A percentile compares a stretch with the other conserved stretches of the same genome.
These are phyloP conservation scores for Rhagium mordax DNA, from an alignment of 2,888 invertebrate genomes.

Conservation along the genomic window DNA sequence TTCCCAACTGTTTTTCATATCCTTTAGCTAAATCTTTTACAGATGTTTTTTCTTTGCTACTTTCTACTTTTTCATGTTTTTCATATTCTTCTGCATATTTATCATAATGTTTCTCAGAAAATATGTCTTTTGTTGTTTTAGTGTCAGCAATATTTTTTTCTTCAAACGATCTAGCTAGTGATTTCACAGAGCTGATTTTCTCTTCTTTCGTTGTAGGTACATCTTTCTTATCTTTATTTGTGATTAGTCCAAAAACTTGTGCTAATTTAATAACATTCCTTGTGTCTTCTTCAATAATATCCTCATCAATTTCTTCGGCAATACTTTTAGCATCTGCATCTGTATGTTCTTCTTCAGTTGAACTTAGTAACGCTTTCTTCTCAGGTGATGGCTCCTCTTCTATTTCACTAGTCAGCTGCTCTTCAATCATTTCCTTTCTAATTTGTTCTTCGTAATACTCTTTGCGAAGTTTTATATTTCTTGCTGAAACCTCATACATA, in stretches of 20 bases:
- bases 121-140: neutral
- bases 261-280: slow-evolving; percentile 39
- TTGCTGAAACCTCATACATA: slow-evolving; percentile 72
- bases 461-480: slow-evolving; percentile 73
- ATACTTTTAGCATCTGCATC: slow-evolving; percentile 48
- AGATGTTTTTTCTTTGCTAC: slow-evolving; percentile 49
- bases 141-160: slow-evolving; percentile 22
- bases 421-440: slow-evolving; percentile 74
- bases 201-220: slow-evolving; percentile 29
- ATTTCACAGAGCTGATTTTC: slow-evolving; percentile 44
- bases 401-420: slow-evolving; percentile 70
- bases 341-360: slow-evolving; percentile 53
- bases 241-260: slow-evolving; percentile 45
- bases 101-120: slow-evolving; percentile 10
- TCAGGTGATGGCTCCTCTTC: slow-evolving; percentile 71
- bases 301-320: slow-evolving; percentile 48
- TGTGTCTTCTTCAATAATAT: slow-evolving; percentile 45
- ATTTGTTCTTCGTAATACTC: slow-evolving; percentile 76
- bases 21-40: slow-evolving; percentile 59
- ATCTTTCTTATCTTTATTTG: slow-evolving; percentile 46
- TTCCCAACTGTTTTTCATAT: slow-evolving; percentile 56
- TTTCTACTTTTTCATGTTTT: slow-evolving; percentile 29
- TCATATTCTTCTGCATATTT: neutral
- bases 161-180: slow-evolving; percentile 54
- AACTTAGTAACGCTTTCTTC: slow-evolving; percentile 65